Conservation (phyloP, 2,113 vertebrate genomes). For the Oreochromis tanganicae region DNA sequence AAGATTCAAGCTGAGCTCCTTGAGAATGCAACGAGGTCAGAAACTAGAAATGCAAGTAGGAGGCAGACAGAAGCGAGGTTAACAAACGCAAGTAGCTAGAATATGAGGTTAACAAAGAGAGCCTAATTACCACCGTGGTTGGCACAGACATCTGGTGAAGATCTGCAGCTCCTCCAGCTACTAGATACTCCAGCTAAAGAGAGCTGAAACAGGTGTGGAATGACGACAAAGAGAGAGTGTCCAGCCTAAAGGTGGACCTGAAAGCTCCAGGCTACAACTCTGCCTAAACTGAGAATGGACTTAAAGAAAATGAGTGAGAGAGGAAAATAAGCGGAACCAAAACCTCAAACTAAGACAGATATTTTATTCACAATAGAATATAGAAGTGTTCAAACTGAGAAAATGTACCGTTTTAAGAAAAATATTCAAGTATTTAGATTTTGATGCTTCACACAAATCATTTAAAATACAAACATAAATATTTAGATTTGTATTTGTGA, state of each 20-base stretch:
- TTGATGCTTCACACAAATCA: background rate
- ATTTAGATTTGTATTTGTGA: background rate
- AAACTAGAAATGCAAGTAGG: background rate
- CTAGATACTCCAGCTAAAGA: background rate
- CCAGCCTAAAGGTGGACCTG: background rate
- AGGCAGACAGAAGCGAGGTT: background rate
- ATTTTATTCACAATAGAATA: background rate
- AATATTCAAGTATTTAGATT: background rate
- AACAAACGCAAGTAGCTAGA: background rate
- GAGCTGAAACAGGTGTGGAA: background rate
- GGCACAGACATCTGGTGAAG: background rate
- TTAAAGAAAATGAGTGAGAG: background rate
- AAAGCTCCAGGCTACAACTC: background rate
- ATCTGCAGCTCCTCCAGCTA: background rate
- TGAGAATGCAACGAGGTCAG: background rate
- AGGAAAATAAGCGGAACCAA: background rate
- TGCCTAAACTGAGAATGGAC: background rate
- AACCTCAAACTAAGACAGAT: background rate
- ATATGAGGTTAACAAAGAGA: background rate
- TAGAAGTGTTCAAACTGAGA: background rate
- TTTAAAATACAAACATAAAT: background rate
- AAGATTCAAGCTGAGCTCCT: background rate
- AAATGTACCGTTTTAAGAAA: background rate
- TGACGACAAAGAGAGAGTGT: background rate
- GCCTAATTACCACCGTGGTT: fast-evolving